phyloP scores from a whole-genome alignment of 2,113 vertebrate species.

The Sprattus sprattus region DNA sequence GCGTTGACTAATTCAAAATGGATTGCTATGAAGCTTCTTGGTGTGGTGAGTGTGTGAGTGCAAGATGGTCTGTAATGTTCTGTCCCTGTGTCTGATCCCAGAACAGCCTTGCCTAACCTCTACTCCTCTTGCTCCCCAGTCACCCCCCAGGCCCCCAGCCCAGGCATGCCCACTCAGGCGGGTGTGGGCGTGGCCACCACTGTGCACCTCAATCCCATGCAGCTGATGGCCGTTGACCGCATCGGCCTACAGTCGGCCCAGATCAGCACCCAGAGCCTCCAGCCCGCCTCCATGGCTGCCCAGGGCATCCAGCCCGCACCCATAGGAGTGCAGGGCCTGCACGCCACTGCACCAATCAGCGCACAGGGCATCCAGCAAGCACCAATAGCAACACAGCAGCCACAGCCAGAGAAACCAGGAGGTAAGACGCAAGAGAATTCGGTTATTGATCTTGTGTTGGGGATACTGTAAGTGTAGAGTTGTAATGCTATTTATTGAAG shows the following conservation, averaged over 20 bases:
- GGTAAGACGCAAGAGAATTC: constrained; percentile 67
- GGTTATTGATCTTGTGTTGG: not conserved
- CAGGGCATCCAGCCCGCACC: constrained; percentile 90
- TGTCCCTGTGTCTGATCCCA: not conserved
- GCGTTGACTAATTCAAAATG: no score
- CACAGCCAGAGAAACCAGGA: constrained; percentile 83
- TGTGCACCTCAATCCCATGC: constrained; percentile 95
- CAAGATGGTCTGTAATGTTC: not conserved
- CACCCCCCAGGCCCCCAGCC: constrained; percentile 92
- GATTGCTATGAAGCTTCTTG: no score
- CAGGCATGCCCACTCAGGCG: constrained; percentile 85
- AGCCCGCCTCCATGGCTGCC: constrained; percentile 80
- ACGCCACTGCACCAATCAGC: constrained; percentile 80
- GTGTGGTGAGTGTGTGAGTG: not conserved
- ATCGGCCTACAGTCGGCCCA: constrained; percentile 90
- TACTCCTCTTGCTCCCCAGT: constrained; percentile 60
- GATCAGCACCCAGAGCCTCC: constrained; percentile 89
- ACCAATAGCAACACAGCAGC: constrained; percentile 73
- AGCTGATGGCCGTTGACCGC: constrained; percentile 95
- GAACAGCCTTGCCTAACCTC: not conserved
- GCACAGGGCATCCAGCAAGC: constrained; percentile 87
- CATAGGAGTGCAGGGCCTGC: constrained; percentile 86
- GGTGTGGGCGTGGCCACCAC: constrained; percentile 92
- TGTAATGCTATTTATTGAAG: no score
- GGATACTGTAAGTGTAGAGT: not conserved